A percentile compares a stretch with the other conserved stretches of the same genome.
These are phyloP conservation scores for Morinoia aosen DNA, from an alignment of 2,888 invertebrate genomes.

Conservation along the genomic window DNA sequence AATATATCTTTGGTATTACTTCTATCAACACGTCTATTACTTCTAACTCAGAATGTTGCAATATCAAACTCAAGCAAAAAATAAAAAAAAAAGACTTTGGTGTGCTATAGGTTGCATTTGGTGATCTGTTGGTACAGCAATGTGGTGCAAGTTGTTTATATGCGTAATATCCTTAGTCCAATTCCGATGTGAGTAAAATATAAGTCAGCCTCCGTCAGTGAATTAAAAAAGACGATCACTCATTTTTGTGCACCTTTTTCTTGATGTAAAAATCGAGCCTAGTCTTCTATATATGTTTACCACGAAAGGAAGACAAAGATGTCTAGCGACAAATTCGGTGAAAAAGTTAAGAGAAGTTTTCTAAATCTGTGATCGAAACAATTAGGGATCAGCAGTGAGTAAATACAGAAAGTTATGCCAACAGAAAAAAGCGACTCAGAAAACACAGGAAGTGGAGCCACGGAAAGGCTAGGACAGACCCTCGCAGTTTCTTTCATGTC, in stretches of 20 bases:
- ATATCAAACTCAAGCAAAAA: no score
- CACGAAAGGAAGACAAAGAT: neutral
- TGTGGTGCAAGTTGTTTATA: neutral
- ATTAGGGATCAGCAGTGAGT: neutral
- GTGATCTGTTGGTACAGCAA: no score
- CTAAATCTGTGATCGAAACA: neutral
- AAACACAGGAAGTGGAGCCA: neutral
- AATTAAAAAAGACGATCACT: neutral
- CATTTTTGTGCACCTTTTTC: neutral
- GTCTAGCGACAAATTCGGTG: neutral
- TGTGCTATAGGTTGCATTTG: no score
- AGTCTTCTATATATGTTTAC: neutral
- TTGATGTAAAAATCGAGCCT: neutral
- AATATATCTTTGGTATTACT: no score
- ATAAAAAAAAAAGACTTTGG: no score
- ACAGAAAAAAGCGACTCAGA: neutral
- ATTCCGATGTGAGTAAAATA: neutral
- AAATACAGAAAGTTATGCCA: neutral
- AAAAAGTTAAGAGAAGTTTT: neutral
- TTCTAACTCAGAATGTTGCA: no score
- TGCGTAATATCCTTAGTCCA: neutral
- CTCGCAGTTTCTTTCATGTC: conserved; percentile 2
- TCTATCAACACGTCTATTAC: no score
- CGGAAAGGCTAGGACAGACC: neutral
- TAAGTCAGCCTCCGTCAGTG: neutral